Conservation (phyloP, 2,888 invertebrate genomes). For the Adineta ricciae region DNA sequence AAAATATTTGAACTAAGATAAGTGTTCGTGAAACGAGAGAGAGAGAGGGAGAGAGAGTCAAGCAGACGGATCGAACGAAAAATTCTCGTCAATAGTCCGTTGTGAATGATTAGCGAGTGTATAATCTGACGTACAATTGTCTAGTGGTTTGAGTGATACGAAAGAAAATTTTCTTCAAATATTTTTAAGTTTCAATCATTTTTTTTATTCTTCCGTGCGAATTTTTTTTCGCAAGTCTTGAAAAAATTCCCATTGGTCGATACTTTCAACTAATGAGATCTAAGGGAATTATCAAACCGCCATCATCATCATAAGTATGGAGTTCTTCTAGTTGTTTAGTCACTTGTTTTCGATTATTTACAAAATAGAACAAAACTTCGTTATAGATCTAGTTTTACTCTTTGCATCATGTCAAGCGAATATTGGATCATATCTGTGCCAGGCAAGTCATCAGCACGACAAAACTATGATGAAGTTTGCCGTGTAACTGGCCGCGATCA, state of each 20-base stretch:
- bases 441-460: conserved; percentile 28
- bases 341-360: not conserved
- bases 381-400: not conserved
- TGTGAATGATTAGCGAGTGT: not conserved
- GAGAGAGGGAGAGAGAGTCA: no score
- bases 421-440: conserved; percentile 33
- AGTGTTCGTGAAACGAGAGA: no score
- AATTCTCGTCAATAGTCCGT: no score
- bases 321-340: not conserved
- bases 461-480: conserved; percentile 26
- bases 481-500: conserved; percentile 39
- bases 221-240: no score
- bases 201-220: no score
- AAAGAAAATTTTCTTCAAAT: not conserved
- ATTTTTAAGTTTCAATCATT: not conserved
- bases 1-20: no score
- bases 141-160: not conserved
- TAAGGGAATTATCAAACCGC: not conserved
- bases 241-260: not conserved
- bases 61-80: no score
- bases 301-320: not conserved
- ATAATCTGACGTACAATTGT: not conserved
- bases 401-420: not conserved
- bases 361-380: not conserved
- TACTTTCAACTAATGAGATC: not conserved